Conservation (phyloP, 2,113 vertebrate genomes). For the Trichechus manatus region DNA sequence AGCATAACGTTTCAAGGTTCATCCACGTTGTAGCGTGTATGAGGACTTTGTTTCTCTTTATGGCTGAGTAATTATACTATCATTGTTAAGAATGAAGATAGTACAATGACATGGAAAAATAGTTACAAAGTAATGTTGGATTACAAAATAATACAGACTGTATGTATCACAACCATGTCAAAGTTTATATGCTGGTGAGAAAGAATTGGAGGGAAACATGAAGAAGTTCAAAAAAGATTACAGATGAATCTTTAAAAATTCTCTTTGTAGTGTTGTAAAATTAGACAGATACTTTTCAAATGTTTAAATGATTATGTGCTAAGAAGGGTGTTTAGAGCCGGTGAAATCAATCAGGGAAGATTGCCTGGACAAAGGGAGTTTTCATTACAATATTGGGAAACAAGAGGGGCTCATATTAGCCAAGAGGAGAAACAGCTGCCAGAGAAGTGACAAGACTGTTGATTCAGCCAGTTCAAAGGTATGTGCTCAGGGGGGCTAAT, state of each 20-base stretch:
- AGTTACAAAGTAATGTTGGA: not conserved
- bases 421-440: not conserved
- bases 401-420: not conserved
- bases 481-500: too few relatives aligned
- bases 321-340: not conserved
- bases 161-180: not conserved
- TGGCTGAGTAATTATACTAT: not conserved
- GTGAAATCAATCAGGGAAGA: not conserved
- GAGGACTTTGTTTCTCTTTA: not conserved
- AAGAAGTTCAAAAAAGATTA: not conserved
- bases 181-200: not conserved
- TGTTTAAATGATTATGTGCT: not conserved
- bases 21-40: not conserved
- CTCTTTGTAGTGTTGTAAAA: not conserved
- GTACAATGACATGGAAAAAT: not conserved
- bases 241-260: not conserved
- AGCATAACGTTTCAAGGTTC: not conserved
- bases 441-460: not conserved
- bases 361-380: not conserved
- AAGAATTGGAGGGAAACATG: not conserved
- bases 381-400: not conserved
- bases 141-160: not conserved
- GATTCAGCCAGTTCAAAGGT: not conserved
- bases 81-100: not conserved
- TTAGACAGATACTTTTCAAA: not conserved